Base-by-base conservation (phyloP, 2,797 vertebrate genomes). In the Chaetophractus vellerosus region DNA sequence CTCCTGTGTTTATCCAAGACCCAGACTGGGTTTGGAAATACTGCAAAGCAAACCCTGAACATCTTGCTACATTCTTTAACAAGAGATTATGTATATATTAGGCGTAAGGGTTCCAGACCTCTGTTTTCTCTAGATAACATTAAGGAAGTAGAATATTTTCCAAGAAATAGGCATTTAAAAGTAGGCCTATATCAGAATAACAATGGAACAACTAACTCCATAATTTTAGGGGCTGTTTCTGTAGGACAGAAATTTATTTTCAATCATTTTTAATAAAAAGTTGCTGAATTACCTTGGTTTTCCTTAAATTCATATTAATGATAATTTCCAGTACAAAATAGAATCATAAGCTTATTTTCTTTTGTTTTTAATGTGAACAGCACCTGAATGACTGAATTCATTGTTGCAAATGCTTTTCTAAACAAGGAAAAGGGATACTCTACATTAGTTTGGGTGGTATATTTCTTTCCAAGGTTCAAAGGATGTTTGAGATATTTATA, bases 311-410 rank as follows among this genome's bases (percentile, higher is more conserved):
- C 28, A 88, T 24, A 95, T n/a, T 90, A 61, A 95, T 84, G 69
- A 94, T 91, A 33, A 87, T 71, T 71, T 23, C 88, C 41, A 92
- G 72, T 95, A 83, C 48, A 87, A 83, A 83, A 94, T 1, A 89
- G 48, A 90, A 82, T 59, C 69, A 41, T 57, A 91, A 10, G 2
- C 38, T 66, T 93, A 55, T 86, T 61, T 85, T 76, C 75, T 61
- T 78, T 90, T 86, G 28, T 80, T 85, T 95, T 91, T 96, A 68
- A 52, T 69, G 38, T 93, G 55, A 95, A 91, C 41, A 91, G 31
- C 33, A 24, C 41, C 21, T 93, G 11, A 83, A 90, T 95, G 64
- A 91, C 50, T 93, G 48, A 76, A 89, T 41, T 76, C 80, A 57
- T 15, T 71, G 33, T 2, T 85, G 33, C 69, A 31, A 93, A 88